Evolutionary conservation across 2,888 invertebrate genomes (phyloP), one percentile per base, ranked within the genome.

Genomic region (Philaethria dido): DNA sequence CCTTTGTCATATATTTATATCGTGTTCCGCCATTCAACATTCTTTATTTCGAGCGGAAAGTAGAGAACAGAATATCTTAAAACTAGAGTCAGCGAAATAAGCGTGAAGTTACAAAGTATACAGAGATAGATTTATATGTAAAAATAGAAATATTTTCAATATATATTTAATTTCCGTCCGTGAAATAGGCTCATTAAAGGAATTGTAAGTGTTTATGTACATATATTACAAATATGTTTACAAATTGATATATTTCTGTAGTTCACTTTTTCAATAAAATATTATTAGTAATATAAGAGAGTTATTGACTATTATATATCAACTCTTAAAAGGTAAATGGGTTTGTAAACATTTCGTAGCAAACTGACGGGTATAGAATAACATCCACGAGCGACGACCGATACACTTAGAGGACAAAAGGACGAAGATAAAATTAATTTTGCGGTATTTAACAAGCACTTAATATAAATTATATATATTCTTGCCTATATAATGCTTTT

Each of bases 311-410:
- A 50, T 2, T 61, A 33, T 25, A 62, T 52, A 9, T 50, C 16
- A 29, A 29, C 8, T 29, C 59, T 33, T 62, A 59, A 69, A 44
- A 59, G 57, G 65, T 62, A 65, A 69, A 69, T 65, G 69, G 69
- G 52, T 59, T 69, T 62, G 62, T 66, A 69, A 69, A 69, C 62
- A 69, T 59, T 62, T 66, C 9, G 45, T 52, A 52, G 57, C 44
- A 20, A 50, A 45, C 64, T 57, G 64, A 39, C 59, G 62, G 62
- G 54, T 67, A 42, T 48, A 62, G 60, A 55, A 57, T 57, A 42
- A 65, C 52, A 52, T 55, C 57, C 47, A 65, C 62, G 33, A 62
- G 22, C 18, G 42, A 52, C 50, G 62, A 57, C 20, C 44, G 61
- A 48, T 62, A 67, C 20, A 42, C 22, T 14, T 59, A 50, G 29